Base-by-base conservation (phyloP, 2,888 invertebrate genomes). In the Clanis bilineata region DNA sequence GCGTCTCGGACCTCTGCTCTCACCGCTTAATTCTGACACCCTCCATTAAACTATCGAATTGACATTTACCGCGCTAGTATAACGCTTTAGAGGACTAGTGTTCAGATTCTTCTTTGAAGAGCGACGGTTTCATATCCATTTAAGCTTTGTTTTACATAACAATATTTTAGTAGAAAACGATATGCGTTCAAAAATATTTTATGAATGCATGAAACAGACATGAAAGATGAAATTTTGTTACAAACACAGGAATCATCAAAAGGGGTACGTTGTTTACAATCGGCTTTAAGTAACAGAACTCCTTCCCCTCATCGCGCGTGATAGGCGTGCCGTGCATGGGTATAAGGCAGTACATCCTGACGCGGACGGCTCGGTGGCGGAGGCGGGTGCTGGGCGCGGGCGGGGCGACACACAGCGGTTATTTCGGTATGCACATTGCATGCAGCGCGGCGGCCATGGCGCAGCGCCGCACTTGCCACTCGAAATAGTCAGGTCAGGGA, bases 341-440 rank as follows among this genome's bases (percentile, higher is more conserved):
- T 78, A 79, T 80, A 78, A 82, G 79, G 78, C 81, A 77, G 72
- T 76, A 80, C 83, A 86, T 88, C 86, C 88, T 88, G 86, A 77
- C 66, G 69, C 73, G 58, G 64, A 64, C 63, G 58, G 67, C 67
- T 62, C 62, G 68, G 71, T 88, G 86, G 77, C 66, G 68, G 73
- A 59, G 64, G 64, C 64, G 59, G 68, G 67, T 65, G 64, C 62
- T 28, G 28, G 68, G 71, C 67, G 80, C 73, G 78, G 79, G 83
- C 77, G 83, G 80, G 79, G 80, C 79, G 79, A 71, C 69, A 66
- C 70, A 73, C 82, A 82, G 84, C 85, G 85, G 88, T 89, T 92
- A 92, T 92, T 92, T 91, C 90, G 89, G 92, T 91, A 92, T 90
- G 91, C 92, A 90, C 90, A 92, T 91, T 92, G 91, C 90, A 90